Base-by-base conservation (phyloP, 1,140 invertebrate species). In the Radopholus similis region DNA sequence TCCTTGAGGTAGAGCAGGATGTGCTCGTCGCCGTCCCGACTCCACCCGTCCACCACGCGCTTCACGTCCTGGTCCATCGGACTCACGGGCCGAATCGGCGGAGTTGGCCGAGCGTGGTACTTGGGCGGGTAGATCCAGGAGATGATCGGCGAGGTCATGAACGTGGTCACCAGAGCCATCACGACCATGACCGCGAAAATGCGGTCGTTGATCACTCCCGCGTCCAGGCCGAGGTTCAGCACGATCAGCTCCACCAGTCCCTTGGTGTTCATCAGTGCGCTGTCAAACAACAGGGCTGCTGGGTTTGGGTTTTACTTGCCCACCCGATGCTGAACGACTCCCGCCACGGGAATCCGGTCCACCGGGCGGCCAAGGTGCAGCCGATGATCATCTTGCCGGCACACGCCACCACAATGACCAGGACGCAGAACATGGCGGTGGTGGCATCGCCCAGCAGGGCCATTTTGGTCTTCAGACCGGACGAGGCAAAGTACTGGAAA, bases 171-270 rank as follows among this genome's bases (percentile, higher is more conserved):
- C 23, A 66, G 34, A 21, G 64, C 64, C 64, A 66, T 66, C 1
- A 66, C 26, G 23, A 66, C 56, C 64, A 66, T 66, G 18, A 66
- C 47, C 9, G 37, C 38, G 26, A 66, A 66, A 49, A 66, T 65
- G n/a, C 38, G 26, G 15, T 44, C 40, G 66, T 66, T 66, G 56
- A 66, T 66, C 23, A 66, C 60, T 18, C 47, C 37, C 1, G 60
- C 58, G 35, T 66, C 64, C 9, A 65, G n/a, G n/a, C 64, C 64
- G 35, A 66, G 63, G 37, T 66, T 66, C n/a, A 66, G 63, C 28
- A 66, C 64, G 51, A 66, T 66, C 64, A 66, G 26, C 54, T 66
- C 64, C 8, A 66, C 64, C 6, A 66, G 37, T 21, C 64, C 64
- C 18, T 65, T 66, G 32, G 64, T 65, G 26, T 66, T 66, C 64